phyloP scores from a whole-genome alignment of 1,140 invertebrate genomes.

The Drosophila orosa region DNA sequence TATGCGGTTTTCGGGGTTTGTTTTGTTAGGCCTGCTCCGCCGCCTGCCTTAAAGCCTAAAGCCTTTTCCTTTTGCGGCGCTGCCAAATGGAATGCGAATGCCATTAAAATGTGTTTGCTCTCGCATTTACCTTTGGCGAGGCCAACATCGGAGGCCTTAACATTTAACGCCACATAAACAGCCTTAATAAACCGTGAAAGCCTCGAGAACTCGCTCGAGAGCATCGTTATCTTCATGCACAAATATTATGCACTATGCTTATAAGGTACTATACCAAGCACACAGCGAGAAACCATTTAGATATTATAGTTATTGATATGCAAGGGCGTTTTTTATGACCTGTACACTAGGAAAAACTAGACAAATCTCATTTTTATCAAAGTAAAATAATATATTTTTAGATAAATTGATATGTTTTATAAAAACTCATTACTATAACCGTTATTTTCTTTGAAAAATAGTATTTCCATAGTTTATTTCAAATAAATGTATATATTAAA shows the following conservation, averaged over 20 bases:
- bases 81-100: conserved; percentile 72
- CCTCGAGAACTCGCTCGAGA: conserved; percentile 38
- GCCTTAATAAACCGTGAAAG: conserved; percentile 69
- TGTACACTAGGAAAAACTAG: neutral
- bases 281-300: neutral
- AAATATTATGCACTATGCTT: conserved; percentile 24
- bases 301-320: neutral
- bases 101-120: conserved; percentile 80
- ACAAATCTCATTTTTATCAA: neutral
- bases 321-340: neutral
- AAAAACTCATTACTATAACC: neutral
- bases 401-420: neutral
- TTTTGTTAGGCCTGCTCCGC: conserved; percentile 73
- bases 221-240: conserved; percentile 30
- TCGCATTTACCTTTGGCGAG: conserved; percentile 74
- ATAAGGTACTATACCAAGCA: neutral
- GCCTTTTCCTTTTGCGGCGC: conserved; percentile 34
- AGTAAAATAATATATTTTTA: neutral
- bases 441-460: neutral
- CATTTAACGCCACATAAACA: conserved; percentile 80
- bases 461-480: too few relatives aligned
- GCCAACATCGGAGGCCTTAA: conserved; percentile 43
- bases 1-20: conserved; percentile 70
- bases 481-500: neutral
- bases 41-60: conserved; percentile 18